Evolutionary conservation across 1,140 invertebrate genomes (phyloP).

Genomic region (Drosophila aff.): DNA sequence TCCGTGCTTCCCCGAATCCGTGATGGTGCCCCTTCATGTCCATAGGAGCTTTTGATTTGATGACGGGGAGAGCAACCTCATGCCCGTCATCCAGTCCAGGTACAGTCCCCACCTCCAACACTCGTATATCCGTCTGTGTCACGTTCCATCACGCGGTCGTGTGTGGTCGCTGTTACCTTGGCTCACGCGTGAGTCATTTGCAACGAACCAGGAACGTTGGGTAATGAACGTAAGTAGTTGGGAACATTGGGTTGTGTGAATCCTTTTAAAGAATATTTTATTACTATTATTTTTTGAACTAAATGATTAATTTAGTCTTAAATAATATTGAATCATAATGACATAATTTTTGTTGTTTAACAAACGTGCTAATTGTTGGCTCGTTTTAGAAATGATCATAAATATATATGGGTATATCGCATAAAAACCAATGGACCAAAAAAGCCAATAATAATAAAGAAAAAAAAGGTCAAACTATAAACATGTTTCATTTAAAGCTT

Average conservation of each 20-base stretch:
- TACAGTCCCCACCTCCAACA: neutral
- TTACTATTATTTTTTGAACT: neutral
- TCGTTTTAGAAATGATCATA: neutral
- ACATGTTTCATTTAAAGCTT: neutral
- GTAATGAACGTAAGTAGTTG: neutral
- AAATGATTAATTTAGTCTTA: too few relatives aligned
- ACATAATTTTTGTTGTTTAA: neutral
- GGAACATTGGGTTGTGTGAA: neutral
- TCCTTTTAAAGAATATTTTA: too few relatives aligned
- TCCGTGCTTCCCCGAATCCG: constrained; percentile 13
- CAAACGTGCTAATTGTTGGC: constrained; percentile 6
- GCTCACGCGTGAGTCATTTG: constrained; percentile 11
- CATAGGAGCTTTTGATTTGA: constrained; percentile 47
- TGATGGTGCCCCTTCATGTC: constrained; percentile 16
- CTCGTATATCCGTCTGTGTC: neutral
- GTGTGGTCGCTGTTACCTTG: constrained; percentile 11
- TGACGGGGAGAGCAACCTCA: constrained; percentile 61
- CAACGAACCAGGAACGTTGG: neutral
- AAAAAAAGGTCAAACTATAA: neutral
- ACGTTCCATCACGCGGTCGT: neutral
- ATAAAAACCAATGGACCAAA: neutral
- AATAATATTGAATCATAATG: neutral
- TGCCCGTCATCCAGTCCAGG: constrained; percentile 39
- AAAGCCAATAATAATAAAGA: neutral
- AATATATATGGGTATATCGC: neutral